Percentiles rank a stretch among this genome's conserved stretches.
Conservation (phyloP, 2,113 vertebrate species). For the Crocuta crocuta region DNA sequence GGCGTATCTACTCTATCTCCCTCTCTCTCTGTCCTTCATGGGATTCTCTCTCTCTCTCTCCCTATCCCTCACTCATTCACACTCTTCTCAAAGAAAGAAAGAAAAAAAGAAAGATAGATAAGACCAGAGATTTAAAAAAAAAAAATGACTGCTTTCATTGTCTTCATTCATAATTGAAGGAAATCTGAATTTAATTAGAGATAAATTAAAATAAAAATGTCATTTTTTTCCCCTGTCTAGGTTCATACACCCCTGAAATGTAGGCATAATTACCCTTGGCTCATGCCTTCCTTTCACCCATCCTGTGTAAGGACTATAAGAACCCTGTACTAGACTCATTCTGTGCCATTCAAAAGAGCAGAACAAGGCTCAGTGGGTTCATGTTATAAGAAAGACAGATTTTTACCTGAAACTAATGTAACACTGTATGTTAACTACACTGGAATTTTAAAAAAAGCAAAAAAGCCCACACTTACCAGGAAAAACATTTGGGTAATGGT, state of each 20-base stretch:
- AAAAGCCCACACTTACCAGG: conserved; percentile 38
- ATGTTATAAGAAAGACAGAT: background rate
- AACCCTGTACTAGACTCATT: background rate
- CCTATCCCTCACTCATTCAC: no score
- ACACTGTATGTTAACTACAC: background rate
- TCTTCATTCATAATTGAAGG: background rate
- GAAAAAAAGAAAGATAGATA: no score
- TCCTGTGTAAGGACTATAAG: background rate
- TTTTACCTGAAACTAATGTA: background rate
- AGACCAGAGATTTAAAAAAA: no score
- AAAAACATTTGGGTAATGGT: conserved; percentile 65
- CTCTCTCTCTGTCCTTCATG: no score
- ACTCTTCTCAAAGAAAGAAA: no score
- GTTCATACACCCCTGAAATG: background rate
- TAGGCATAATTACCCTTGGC: background rate
- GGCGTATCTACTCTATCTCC: no score
- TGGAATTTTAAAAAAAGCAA: background rate
- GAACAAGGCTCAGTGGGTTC: background rate
- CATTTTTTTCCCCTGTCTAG: background rate
- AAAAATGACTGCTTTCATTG: background rate
- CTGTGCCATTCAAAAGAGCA: background rate
- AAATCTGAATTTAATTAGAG: background rate
- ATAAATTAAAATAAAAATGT: background rate
- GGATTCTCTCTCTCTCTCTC: no score
- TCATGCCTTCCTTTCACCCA: background rate